Evolutionary conservation across 2,797 vertebrate species (phyloP).

Genomic region (Rhynchotus rufescens): DNA sequence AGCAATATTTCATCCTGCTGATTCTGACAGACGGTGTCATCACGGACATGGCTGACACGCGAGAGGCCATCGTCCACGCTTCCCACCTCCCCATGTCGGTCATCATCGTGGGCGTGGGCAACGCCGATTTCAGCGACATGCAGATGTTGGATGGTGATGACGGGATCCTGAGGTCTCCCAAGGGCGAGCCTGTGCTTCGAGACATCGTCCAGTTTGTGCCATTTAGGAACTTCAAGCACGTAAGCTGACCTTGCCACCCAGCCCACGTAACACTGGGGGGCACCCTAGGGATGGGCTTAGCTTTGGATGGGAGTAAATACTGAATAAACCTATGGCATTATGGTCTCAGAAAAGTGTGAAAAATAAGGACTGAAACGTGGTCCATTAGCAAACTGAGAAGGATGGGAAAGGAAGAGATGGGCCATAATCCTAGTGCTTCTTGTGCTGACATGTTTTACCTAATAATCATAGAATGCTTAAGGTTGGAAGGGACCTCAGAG

Average conservation of each 20-base stretch:
- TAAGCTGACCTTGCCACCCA: constrained; percentile 75
- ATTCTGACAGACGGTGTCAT: constrained; percentile 98
- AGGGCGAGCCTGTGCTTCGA: constrained; percentile 95
- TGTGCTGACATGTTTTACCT: not conserved
- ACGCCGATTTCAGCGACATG: constrained; percentile 98
- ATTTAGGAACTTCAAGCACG: constrained; percentile 98
- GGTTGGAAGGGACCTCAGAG: too few species aligned
- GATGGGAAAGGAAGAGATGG: not conserved
- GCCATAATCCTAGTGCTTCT: not conserved
- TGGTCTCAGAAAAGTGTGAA: not conserved
- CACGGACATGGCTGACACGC: constrained; percentile 98
- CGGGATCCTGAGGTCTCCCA: constrained; percentile 95
- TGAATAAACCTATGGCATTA: not conserved
- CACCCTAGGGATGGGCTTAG: not conserved
- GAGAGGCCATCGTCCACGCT: constrained; percentile 97
- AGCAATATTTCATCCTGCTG: constrained; percentile 99
- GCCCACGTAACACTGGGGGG: not conserved
- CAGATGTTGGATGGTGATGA: constrained; percentile 98
- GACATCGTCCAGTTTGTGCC: constrained; percentile 99
- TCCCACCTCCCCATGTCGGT: constrained; percentile 99
- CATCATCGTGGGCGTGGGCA: constrained; percentile 97
- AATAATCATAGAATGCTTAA: too few species aligned
- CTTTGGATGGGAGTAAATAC: not conserved
- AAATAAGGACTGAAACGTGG: not conserved
- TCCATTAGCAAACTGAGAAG: not conserved